Base-by-base conservation (phyloP, 1,140 invertebrate genomes). In the Dendrolimus punctatus region DNA sequence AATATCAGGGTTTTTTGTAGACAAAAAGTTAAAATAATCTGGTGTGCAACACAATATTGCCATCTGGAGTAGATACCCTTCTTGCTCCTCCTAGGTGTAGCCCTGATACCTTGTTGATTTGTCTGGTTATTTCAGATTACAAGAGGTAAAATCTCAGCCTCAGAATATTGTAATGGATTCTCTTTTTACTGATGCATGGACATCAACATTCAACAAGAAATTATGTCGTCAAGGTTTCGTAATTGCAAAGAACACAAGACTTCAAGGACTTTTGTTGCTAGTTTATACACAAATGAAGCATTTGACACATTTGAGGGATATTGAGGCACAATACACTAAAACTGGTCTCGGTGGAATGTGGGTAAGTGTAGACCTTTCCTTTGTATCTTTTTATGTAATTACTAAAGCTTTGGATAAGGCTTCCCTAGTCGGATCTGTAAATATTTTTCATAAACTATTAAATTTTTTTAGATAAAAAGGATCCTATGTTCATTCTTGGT, bases 321-420 rank as follows among this genome's bases (percentile, higher is more conserved):
- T 98, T 49, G 94, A 98, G 76, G 92, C 92, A 9, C 91, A 94
- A 66, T 95, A 93, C 69, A 97, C 95, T 0, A 91, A 92, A 66
- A 97, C 96, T 48, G 97, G 96, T 0, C 90, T 98, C 58, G 93
- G 92, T 40, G 97, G 97, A 54, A 91, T 96, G 76, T 98, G 95
- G 96, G 91, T 91, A 63, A 88, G 88, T 82, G 23, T n/a, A 40
- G n/a, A 10, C 5, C 4, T 9, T 45, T 45, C 23, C 3, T 23
- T 23, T 23, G 23, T 23, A 23, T 23, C 1, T 23, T 23, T 23
- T 23, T 23, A 23, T 45, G 5, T 7, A 45, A n/a, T n/a, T 6
- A n/a, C 2, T 45, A 2, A 5, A 45, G 43, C 43, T 10, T 8
- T 9, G n/a, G n/a, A 45, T n/a, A 45, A n/a, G n/a, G n/a, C n/a